These are phyloP conservation scores for Cheilosia impressa DNA, from an alignment of 2,888 invertebrate species.

Conservation along the genomic window DNA sequence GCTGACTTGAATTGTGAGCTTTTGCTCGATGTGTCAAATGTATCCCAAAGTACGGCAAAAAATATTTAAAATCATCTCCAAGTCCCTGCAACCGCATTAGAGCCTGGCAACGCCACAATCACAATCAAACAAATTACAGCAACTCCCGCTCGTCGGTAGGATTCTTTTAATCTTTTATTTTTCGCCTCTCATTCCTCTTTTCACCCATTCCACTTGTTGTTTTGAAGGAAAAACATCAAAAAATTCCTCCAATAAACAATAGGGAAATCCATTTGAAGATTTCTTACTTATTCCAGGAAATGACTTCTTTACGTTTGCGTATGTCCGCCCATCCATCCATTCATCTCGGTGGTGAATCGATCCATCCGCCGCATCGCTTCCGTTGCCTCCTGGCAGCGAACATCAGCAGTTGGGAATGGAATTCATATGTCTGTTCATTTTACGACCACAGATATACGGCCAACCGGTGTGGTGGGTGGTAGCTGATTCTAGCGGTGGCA, in stretches of 20 bases:
- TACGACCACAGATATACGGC: slow-evolving; percentile 11
- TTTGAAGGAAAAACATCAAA: slow-evolving; percentile 60
- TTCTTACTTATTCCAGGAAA: slow-evolving; percentile 62
- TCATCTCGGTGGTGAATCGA: slow-evolving; percentile 30
- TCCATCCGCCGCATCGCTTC: slow-evolving; percentile 15
- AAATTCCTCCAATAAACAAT: slow-evolving; percentile 65
- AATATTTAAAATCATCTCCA: neutral
- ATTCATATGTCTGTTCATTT: slow-evolving; percentile 39
- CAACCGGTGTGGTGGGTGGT: slow-evolving; percentile 18
- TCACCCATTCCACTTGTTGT: slow-evolving; percentile 22
- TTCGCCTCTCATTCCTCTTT: neutral
- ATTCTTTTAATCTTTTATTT: slow-evolving; percentile 42
- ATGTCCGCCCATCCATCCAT: slow-evolving; percentile 50
- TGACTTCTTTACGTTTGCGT: slow-evolving; percentile 59
- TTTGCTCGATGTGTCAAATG: too few relatives aligned
- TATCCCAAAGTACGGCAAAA: too few relatives aligned
- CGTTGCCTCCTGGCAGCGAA: neutral
- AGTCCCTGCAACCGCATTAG: too few relatives aligned
- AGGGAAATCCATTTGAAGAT: slow-evolving; percentile 63
- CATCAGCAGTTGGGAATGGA: slow-evolving; percentile 24
- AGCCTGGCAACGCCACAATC: slow-evolving; percentile 19
- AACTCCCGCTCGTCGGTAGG: slow-evolving; percentile 2
- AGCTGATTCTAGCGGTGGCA: neutral
- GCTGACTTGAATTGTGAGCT: too few relatives aligned
- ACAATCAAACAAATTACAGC: slow-evolving; percentile 21